Base-by-base conservation (phyloP, 2,888 invertebrate species). In the Xiphydria camelus region DNA sequence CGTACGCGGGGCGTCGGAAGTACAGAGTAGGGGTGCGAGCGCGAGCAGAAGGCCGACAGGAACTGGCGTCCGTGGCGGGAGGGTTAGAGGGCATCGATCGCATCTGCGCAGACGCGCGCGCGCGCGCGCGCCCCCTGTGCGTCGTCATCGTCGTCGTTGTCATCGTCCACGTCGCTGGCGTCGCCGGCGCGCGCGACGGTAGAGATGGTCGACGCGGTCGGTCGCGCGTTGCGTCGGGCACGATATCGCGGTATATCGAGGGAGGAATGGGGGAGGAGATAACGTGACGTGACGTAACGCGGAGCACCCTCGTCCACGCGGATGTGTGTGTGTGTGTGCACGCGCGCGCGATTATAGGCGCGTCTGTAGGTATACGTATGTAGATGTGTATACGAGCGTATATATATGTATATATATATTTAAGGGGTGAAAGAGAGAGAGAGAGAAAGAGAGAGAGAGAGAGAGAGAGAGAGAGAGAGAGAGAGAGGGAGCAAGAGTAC, bases 41-140 rank as follows among this genome's bases (percentile, higher is more conserved):
- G 35, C 29, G 25, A 7, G 39, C 21, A 34, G 21, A 39, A 17
- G 7, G 36, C 20, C 18, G 23, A n/a, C n/a, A n/a, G 47, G 45
- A 43, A 41, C 10, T 14, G 47, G 26, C 4, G 36, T 31, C 19
- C 29, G 31, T 29, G 38, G 37, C 40, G 45, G 41, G 51, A 48
- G 46, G 58, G 62, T 29, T 29, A 61, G n/a, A n/a, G 61, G 65
- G 61, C 60, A 73, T 72, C 64, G 69, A 68, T 70, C 57, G 61
- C 54, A 49, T 59, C 61, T 66, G 66, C 73, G 73, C 73, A 62
- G 53, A 54, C 52, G 55, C 25, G 26, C 38, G 43, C n/a, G 5
- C 12, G 29, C 12, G 29, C 14, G 29, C 29, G 29, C 12, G 29
- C 12, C 29, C 12, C 15, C 29, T n/a, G 29, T 9, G 29, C 12